phyloP scores from a whole-genome alignment of 2,113 vertebrate species.

The Raja brachyura region DNA sequence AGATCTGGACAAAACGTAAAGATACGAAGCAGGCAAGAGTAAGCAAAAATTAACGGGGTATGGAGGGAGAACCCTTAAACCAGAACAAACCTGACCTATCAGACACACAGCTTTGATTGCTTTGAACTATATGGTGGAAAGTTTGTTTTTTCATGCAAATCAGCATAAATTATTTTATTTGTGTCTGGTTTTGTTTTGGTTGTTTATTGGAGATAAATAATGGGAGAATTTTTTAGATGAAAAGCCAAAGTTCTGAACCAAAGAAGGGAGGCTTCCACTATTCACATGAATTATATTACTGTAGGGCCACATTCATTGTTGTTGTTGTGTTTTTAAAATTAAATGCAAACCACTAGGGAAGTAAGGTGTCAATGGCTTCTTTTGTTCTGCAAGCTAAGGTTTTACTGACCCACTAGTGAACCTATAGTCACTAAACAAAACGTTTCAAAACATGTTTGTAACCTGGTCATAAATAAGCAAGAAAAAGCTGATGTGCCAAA shows the following conservation, averaged over 20 bases:
- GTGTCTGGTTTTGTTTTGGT: background rate
- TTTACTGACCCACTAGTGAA: slow-evolving; percentile 15
- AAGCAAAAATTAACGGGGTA: background rate
- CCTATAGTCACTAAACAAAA: background rate
- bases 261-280: background rate
- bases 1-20: background rate
- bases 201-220: background rate
- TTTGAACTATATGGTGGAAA: background rate
- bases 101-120: background rate
- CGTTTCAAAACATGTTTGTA: slow-evolving; percentile 7
- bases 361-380: background rate
- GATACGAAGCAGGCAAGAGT: background rate
- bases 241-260: background rate
- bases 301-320: background rate
- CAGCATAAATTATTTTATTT: background rate
- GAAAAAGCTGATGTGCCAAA: background rate
- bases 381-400: background rate
- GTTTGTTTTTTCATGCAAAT: background rate
- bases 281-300: background rate
- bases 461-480: background rate
- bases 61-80: background rate
- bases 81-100: background rate
- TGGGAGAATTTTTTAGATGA: background rate
- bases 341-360: background rate
- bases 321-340: background rate